Base-by-base conservation (phyloP, 2,797 vertebrate species). In the Oceanodroma leucorhoa region DNA sequence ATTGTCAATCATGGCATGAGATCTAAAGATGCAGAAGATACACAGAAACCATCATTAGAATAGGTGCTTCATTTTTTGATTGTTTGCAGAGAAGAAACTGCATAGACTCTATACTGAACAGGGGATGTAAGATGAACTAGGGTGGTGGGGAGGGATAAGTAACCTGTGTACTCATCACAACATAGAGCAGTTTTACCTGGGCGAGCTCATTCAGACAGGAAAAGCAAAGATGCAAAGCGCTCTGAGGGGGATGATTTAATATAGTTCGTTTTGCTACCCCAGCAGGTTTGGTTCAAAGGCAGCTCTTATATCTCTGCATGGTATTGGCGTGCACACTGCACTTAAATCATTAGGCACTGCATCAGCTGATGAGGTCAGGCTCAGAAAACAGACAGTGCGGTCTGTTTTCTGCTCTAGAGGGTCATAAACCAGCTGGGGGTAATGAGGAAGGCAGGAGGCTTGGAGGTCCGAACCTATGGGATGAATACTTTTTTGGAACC, bases 271-370 rank as follows among this genome's bases (percentile, higher is more conserved):
- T 87, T 93, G 60, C 76, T 91, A 9, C 60, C 60, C 67, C 75
- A 77, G 67, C 64, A 89, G 53, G 43, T 75, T 77, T 73, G 23
- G 55, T 91, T 91, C 87, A 93, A 89, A 94, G 55, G 64, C 75
- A 91, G 38, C 89, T 77, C 84, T 89, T 58, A 30, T 5, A 70
- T 77, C 93, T 81, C 93, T 71, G 82, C 89, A 1, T 71, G 81
- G 48, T 53, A 21, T n/a, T 89, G 93, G 51, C 81, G 9, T 8
- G 51, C 43, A 84, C 77, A 41, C 60, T 0, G 3, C 70, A 20
- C 73, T 89, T 79, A 89, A 76, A 89, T 76, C 73, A 53, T 92
- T 26, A 69, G 80, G 73, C 58, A 38, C 34, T 32, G 58, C 32
- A 22, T 76, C 91, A 76, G 58, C 73, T 82, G 83, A 38, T 36